Percentiles rank a stretch among this genome's conserved stretches.
Evolutionary conservation across 2,797 vertebrate species (phyloP).

Genomic region (Masticophis lateralis): DNA sequence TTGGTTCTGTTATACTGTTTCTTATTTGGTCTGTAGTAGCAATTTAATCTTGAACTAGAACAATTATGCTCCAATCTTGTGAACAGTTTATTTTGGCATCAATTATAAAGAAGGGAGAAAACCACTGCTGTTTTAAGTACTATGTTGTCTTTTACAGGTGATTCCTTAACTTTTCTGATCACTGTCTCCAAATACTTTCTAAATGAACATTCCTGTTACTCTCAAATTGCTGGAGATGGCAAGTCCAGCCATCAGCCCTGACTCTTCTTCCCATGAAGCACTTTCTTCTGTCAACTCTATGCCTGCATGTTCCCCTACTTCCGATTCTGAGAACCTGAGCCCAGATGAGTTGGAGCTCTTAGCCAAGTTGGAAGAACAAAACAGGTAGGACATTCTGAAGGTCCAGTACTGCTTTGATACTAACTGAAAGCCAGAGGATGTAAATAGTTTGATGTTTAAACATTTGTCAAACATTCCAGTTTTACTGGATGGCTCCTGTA

Average conservation of each 20-base stretch:
- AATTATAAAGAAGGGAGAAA: neutral
- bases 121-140: neutral
- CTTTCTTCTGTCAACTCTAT: conserved; percentile 73
- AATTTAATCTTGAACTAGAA: neutral
- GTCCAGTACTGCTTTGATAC: too few species aligned
- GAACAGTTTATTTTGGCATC: neutral
- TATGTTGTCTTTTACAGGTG: conserved; percentile 33
- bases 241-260: conserved; percentile 88
- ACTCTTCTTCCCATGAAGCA: conserved; percentile 89
- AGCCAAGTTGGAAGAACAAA: conserved; percentile 94
- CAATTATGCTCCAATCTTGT: neutral
- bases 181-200: conserved; percentile 37
- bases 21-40: neutral
- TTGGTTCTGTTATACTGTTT: rapidly evolving
- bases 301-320: conserved; percentile 82
- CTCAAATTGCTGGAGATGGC: conserved; percentile 76
- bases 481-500: neutral
- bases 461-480: neutral
- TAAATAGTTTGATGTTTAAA: neutral
- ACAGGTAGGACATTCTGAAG: conserved; percentile 75
- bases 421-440: neutral
- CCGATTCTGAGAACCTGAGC: conserved; percentile 92
- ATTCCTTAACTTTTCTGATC: conserved; percentile 28
- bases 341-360: conserved; percentile 92
- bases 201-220: conserved; percentile 69